Evolutionary conservation across 2,888 invertebrate species (phyloP), one percentile per base, ranked within the genome.

Genomic region (Disparrhopalites patrizii): DNA sequence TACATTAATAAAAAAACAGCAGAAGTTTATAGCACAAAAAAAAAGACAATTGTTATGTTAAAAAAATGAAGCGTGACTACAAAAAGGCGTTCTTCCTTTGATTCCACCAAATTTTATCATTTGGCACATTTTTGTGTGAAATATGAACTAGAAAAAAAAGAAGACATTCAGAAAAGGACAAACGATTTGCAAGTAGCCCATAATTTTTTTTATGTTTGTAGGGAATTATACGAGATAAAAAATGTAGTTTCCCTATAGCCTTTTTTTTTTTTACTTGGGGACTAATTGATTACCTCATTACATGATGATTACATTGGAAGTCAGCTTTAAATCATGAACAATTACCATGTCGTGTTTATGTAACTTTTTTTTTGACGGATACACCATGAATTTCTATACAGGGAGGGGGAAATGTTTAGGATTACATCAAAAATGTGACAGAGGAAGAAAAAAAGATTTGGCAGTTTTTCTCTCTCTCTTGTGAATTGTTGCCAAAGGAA

Each of bases 211-310:
- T 18, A 10, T 43, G n/a, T 15, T 43, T 43, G 43, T 8, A 23
- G 20, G 47, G 47, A 47, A 20, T 8, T 23, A 2, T 8, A 47
- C 43, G 20, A 10, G 25, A n/a, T n/a, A 47, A 23, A 23, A 13
- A 3, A 20, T 13, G 47, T 20, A 47, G 47, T 20, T 2, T 47
- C 23, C 8, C 7, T 18, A 47, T 10, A 47, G 25, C 3, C 36
- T 36, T 47, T 25, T 47, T 7, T 47, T 47, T 25, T 25, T 47
- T n/a, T 25, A 47, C 25, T 47, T 47, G 20, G 20, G 8, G 23
- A 47, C 25, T 47, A 47, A 47, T 47, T 47, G 47, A 47, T 47
- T 23, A 25, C 47, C 47, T 3, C 23, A 47, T 47, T 47, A 47
- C 40, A 47, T 23, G 23, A 18, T 47, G 47, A 47, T 47, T 47